Evolutionary conservation across 2,797 vertebrate species (phyloP).

Genomic region (Melanotaenia pygmaea): DNA sequence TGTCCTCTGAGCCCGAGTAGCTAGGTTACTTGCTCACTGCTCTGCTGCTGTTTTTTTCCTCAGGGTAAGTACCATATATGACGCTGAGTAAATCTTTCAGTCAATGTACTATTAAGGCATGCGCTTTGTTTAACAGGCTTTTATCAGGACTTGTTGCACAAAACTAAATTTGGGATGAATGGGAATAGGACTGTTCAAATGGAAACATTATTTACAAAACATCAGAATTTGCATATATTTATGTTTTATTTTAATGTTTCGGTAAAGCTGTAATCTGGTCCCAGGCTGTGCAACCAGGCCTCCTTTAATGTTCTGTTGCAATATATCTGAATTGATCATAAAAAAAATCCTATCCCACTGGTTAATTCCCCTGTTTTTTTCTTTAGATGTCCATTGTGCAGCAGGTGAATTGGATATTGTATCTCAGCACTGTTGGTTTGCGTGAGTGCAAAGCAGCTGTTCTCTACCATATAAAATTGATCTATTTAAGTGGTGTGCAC

Average conservation of each 20-base stretch:
- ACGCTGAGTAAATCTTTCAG: conserved; percentile 61
- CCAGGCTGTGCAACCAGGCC: conserved; percentile 77
- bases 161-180: conserved; percentile 52
- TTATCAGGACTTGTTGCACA: conserved; percentile 79
- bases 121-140: conserved; percentile 62
- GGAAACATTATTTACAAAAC: neutral
- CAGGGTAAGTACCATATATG: conserved; percentile 76
- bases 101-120: conserved; percentile 71
- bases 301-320: conserved; percentile 74
- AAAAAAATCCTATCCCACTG: conserved; percentile 73
- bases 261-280: conserved; percentile 42
- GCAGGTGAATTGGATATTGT: conserved; percentile 99
- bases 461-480: conserved; percentile 92
- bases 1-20: conserved; percentile 69
- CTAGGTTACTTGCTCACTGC: conserved; percentile 72
- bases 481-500: conserved; percentile 89
- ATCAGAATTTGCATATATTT: neutral
- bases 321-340: conserved; percentile 71
- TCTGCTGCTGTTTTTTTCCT: conserved; percentile 72
- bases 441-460: conserved; percentile 98
- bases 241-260: conserved; percentile 13
- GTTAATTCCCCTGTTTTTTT: conserved; percentile 98
- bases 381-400: conserved; percentile 98
- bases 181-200: conserved; percentile 16
- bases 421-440: conserved; percentile 98